These are phyloP conservation scores for Lanius ludovicianus DNA, from an alignment of 2,113 vertebrate species.

Conservation along the genomic window DNA sequence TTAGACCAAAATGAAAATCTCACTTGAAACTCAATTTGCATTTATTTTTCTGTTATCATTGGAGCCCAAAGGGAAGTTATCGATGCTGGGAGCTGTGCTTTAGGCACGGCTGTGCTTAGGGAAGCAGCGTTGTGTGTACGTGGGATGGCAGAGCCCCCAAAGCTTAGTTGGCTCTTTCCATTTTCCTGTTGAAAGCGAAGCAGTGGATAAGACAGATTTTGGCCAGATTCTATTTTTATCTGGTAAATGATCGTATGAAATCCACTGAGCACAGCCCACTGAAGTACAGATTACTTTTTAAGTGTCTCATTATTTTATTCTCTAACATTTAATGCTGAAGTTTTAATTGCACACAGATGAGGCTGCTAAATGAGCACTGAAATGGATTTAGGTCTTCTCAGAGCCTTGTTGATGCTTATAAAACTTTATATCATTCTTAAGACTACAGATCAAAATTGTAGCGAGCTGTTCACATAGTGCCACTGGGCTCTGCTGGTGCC, in stretches of 20 bases:
- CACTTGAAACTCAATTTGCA: neutral
- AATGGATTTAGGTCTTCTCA: conserved; percentile 76
- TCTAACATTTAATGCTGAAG: conserved; percentile 85
- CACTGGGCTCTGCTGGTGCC: neutral
- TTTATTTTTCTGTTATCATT: neutral
- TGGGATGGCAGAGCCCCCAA: neutral
- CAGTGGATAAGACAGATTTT: neutral
- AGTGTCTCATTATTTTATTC: conserved; percentile 93
- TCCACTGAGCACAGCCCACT: conserved; percentile 74
- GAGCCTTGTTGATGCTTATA: conserved; percentile 72
- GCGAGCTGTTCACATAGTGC: neutral
- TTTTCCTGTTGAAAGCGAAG: neutral
- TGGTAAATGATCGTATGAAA: conserved; percentile 6
- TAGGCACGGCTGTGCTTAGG: neutral
- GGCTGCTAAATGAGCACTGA: conserved; percentile 82
- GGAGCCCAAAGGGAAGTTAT: neutral
- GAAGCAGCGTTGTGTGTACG: neutral
- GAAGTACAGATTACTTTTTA: conserved; percentile 90
- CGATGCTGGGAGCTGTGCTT: neutral
- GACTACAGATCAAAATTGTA: conserved; percentile 44
- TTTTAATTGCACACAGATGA: conserved; percentile 82
- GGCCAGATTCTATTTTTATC: conserved; percentile 32
- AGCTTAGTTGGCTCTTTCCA: neutral
- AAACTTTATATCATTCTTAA: conserved; percentile 73
- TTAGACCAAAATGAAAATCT: conserved; percentile 4